A percentile compares a stretch with the other conserved stretches of the same genome.
These are phyloP conservation scores for Leptopilina drosophilae DNA, from an alignment of 2,888 invertebrate species.

Conservation along the genomic window DNA sequence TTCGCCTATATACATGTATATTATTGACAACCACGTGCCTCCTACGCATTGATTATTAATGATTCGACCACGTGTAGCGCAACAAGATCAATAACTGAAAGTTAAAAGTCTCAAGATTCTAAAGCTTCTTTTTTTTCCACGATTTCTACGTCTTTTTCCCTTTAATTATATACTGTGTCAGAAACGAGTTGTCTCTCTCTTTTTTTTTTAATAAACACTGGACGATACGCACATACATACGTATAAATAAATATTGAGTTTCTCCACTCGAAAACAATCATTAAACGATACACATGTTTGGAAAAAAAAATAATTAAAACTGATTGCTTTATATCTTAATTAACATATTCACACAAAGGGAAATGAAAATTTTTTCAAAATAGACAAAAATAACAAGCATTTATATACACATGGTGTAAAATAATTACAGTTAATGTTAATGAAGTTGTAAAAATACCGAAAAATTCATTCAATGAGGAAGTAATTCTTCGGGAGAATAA, in stretches of 20 bases:
- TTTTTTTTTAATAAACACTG: background rate
- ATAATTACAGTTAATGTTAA: too few relatives aligned
- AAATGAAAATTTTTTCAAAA: too few relatives aligned
- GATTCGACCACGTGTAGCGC: conserved; percentile 21
- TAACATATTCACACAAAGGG: background rate
- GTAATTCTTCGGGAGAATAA: background rate
- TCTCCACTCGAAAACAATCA: background rate
- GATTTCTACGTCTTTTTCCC: background rate
- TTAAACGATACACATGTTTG: background rate
- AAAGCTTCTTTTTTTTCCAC: background rate
- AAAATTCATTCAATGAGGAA: too few relatives aligned
- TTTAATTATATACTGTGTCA: conserved; percentile 16
- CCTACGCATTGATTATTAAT: conserved; percentile 50
- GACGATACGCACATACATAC: background rate
- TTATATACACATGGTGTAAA: too few relatives aligned
- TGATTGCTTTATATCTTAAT: conserved; percentile 4
- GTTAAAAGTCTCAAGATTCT: background rate
- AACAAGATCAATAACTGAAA: conserved; percentile 30
- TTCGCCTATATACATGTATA: conserved; percentile 25
- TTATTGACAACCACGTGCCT: conserved; percentile 52
- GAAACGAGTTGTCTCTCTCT: background rate
- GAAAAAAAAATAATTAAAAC: background rate
- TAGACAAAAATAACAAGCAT: too few relatives aligned
- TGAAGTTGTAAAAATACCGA: too few relatives aligned
- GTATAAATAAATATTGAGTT: background rate